Evolutionary conservation across 1,140 invertebrate genomes (phyloP).

Genomic region (Hormaphis cornu): DNA sequence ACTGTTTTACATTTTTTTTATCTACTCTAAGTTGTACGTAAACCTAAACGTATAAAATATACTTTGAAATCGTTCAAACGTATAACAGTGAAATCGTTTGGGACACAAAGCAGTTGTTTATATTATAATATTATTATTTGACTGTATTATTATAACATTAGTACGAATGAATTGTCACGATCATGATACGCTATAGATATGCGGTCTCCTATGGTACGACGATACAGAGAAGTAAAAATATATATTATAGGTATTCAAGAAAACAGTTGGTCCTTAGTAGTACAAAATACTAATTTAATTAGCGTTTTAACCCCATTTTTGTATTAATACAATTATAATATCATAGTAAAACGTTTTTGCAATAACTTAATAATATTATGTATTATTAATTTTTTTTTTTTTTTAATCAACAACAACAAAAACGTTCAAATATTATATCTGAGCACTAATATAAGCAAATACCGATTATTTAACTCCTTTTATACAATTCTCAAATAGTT

Average conservation of each 20-base stretch:
- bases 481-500: constrained; percentile 33
- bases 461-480: constrained; percentile 33
- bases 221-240: constrained; percentile 32
- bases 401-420: constrained; percentile 30
- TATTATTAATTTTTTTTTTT: constrained; percentile 20
- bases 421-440: constrained; percentile 32
- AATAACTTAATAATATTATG: constrained; percentile 32
- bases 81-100: neutral
- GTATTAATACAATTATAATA: constrained; percentile 20
- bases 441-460: constrained; percentile 32
- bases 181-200: constrained; percentile 31
- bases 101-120: constrained; percentile 14
- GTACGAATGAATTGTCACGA: too few relatives aligned
- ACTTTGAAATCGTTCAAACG: neutral
- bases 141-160: constrained; percentile 10
- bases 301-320: constrained; percentile 28
- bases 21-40: neutral
- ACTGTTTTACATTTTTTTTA: neutral
- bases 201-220: constrained; percentile 29
- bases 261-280: constrained; percentile 32
- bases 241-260: constrained; percentile 30
- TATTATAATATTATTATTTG: neutral
- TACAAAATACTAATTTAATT: too few relatives aligned
- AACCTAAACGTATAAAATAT: neutral
- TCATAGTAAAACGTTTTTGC: constrained; percentile 29